phyloP scores from a whole-genome alignment of 2,888 invertebrate genomes.

The Folsomia candida region DNA sequence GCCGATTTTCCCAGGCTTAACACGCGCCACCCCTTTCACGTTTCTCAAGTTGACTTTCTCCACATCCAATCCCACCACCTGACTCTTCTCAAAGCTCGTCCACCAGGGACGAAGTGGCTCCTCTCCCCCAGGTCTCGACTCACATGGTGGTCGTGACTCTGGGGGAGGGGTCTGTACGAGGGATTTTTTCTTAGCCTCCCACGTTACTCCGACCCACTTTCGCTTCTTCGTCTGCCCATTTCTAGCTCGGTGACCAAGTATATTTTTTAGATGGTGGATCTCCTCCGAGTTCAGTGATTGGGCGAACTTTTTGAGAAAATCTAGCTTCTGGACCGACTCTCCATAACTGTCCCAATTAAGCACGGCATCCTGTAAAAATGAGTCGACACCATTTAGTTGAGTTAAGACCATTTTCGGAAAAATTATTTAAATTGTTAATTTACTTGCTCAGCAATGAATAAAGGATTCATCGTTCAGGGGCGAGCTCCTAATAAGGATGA shows the following conservation, averaged over 20 bases:
- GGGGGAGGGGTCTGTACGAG: neutral
- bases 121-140: neutral
- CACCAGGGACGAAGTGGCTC: neutral
- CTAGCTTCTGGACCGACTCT: neutral
- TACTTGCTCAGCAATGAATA: no score
- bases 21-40: neutral
- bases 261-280: neutral
- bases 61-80: neutral
- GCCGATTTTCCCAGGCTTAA: neutral
- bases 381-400: neutral
- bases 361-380: neutral
- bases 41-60: neutral
- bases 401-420: neutral
- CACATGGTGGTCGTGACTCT: slow-evolving; percentile 1
- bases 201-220: neutral
- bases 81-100: neutral
- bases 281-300: neutral
- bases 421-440: no score
- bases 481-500: no score
- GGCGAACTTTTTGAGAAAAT: neutral
- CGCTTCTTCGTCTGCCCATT: neutral
- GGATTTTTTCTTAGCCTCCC: neutral
- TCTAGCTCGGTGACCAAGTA: neutral
- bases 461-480: no score
- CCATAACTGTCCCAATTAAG: neutral